Evolutionary conservation across 2,888 invertebrate genomes (phyloP).

Genomic region (Clusia tigrina): DNA sequence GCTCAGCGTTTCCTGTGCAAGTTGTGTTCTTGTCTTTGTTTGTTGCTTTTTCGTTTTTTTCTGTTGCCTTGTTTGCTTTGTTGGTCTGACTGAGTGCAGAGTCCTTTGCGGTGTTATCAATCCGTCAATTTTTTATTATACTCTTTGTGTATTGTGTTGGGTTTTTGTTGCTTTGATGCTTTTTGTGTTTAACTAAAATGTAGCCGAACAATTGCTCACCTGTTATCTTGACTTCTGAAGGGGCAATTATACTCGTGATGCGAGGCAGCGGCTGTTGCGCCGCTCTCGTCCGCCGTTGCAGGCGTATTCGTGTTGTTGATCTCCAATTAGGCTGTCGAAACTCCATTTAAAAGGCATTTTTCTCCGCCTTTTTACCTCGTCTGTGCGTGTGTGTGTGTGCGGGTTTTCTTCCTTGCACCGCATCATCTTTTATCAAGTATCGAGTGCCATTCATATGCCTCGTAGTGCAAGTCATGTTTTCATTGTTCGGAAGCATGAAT

Average conservation of each 20-base stretch:
- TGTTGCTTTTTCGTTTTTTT: too few relatives aligned
- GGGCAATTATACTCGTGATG: neutral
- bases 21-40: too few relatives aligned
- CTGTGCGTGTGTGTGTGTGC: too few relatives aligned
- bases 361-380: constrained; percentile 17
- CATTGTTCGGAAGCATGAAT: neutral
- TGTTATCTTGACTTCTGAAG: constrained; percentile 7
- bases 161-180: too few relatives aligned
- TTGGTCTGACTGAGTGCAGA: too few relatives aligned
- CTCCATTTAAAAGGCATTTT: constrained; percentile 43
- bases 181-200: neutral
- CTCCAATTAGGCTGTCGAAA: constrained; percentile 57
- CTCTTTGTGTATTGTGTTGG: too few relatives aligned
- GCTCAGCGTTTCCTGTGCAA: too few relatives aligned
- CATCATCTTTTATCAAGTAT: neutral
- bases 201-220: neutral
- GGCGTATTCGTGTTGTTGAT: constrained; percentile 39
- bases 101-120: constrained; percentile 3
- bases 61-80: too few relatives aligned
- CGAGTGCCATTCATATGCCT: neutral
- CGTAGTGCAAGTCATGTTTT: constrained; percentile 1
- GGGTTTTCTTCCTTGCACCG: too few relatives aligned
- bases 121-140: neutral
- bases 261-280: neutral
- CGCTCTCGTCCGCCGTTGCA: too few relatives aligned